phyloP scores from a whole-genome alignment of 2,113 vertebrate species.

The Prolemur simus region DNA sequence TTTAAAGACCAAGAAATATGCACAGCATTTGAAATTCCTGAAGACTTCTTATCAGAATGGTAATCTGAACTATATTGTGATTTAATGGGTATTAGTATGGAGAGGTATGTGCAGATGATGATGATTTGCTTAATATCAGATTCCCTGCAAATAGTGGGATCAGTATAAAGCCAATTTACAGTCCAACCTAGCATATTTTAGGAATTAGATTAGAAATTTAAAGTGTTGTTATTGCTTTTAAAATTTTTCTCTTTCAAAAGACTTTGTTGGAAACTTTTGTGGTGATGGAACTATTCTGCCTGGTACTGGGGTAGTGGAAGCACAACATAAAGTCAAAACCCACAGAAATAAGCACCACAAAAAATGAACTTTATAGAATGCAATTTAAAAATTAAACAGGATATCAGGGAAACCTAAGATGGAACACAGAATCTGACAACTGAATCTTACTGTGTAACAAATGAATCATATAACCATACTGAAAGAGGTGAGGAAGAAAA shows the following conservation, averaged over 20 bases:
- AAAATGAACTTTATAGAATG: not conserved
- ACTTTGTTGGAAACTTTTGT: not conserved
- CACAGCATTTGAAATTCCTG: not conserved
- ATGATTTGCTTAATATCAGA: not conserved
- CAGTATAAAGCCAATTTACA: not conserved
- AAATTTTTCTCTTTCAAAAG: not conserved
- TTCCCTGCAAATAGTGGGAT: not conserved
- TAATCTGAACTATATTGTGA: not conserved
- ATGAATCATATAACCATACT: not conserved
- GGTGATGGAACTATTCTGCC: not conserved
- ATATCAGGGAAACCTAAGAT: not conserved
- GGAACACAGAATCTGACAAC: slow-evolving; percentile 10
- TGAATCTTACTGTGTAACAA: slow-evolving; percentile 32
- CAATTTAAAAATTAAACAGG: not conserved
- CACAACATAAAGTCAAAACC: not conserved
- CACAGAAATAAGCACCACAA: not conserved
- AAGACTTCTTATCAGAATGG: not conserved
- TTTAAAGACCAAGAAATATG: not conserved
- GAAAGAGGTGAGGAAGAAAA: not conserved
- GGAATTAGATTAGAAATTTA: not conserved
- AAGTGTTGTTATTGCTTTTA: not conserved
- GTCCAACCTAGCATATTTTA: not conserved
- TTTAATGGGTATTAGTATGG: not conserved
- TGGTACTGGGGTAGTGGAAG: not conserved
- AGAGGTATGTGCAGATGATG: not conserved